A percentile compares a stretch with the other conserved stretches of the same genome.
Evolutionary conservation across 1,140 invertebrate species (phyloP).

Genomic region (Branchinecta lynchi): DNA sequence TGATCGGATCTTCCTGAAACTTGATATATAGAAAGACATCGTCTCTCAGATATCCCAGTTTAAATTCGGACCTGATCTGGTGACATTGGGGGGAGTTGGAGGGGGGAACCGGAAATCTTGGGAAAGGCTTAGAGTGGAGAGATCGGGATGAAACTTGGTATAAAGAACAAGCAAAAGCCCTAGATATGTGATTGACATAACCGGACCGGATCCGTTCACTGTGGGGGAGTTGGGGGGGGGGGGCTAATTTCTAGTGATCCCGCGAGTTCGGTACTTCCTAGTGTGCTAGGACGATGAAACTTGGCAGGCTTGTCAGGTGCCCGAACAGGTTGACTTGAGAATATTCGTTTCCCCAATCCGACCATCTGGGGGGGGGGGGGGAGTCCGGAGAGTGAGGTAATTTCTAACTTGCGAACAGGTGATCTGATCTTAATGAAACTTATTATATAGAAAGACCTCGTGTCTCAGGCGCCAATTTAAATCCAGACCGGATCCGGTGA

Average conservation of each 20-base stretch:
- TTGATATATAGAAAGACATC: too few species aligned
- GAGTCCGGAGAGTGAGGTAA: background rate
- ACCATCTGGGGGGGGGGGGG: background rate
- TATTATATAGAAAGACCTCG: slow-evolving; percentile 1
- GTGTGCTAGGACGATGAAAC: background rate
- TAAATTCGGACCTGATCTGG: too few species aligned
- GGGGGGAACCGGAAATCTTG: too few species aligned
- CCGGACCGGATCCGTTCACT: too few species aligned
- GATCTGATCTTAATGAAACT: slow-evolving; percentile 2
- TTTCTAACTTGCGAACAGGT: slow-evolving; percentile 5
- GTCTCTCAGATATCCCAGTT: too few species aligned
- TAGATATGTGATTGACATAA: slow-evolving; percentile 5
- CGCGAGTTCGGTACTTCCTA: too few species aligned
- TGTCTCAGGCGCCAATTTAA: background rate
- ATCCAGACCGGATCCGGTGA: background rate
- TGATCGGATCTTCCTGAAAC: too few species aligned
- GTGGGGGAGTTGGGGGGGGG: too few species aligned
- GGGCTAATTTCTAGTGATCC: too few species aligned
- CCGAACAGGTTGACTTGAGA: background rate
- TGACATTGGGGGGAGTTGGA: too few species aligned
- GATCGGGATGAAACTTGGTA: too few species aligned
- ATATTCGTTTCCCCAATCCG: background rate
- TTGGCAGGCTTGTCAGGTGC: background rate
- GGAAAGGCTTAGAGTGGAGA: too few species aligned
- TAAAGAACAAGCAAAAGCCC: background rate